A percentile compares a stretch with the other conserved stretches of the same genome.
These are phyloP conservation scores for Meda fulgida DNA, from an alignment of 2,797 vertebrate species.

Conservation along the genomic window DNA sequence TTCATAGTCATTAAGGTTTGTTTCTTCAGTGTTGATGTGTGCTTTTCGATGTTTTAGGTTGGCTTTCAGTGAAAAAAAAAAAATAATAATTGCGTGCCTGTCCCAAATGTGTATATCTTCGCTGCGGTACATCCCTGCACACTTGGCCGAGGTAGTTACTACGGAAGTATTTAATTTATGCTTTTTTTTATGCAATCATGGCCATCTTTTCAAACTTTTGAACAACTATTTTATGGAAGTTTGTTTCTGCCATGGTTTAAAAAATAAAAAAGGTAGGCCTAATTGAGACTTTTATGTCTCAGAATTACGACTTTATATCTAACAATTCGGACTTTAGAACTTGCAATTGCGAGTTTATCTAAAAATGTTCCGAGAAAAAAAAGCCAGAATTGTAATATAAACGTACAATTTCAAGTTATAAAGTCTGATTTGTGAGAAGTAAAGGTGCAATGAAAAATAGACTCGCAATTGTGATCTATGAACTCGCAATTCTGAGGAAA, in stretches of 20 bases:
- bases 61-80: constrained; percentile 5
- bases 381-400: not conserved
- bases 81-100: not conserved
- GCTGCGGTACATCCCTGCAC: constrained; percentile 17
- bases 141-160: not conserved
- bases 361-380: not conserved
- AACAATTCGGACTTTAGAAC: not conserved
- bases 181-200: not conserved
- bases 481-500: too few species aligned
- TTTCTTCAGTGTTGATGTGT: constrained; percentile 29
- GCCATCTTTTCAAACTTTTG: not conserved
- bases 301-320: not conserved
- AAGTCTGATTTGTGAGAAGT: not conserved
- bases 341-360: not conserved
- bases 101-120: constrained; percentile 9
- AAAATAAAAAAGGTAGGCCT: not conserved
- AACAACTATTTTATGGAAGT: not conserved
- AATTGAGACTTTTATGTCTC: not conserved
- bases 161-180: not conserved
- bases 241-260: not conserved
- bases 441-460: not conserved
- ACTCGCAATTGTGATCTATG: too few species aligned
- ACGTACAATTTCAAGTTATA: too few species aligned
- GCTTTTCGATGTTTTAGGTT: constrained; percentile 21
- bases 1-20: constrained; percentile 22